Evolutionary conservation across 2,888 invertebrate species (phyloP), one percentile per base, ranked within the genome.

Genomic region (Meganola albula): DNA sequence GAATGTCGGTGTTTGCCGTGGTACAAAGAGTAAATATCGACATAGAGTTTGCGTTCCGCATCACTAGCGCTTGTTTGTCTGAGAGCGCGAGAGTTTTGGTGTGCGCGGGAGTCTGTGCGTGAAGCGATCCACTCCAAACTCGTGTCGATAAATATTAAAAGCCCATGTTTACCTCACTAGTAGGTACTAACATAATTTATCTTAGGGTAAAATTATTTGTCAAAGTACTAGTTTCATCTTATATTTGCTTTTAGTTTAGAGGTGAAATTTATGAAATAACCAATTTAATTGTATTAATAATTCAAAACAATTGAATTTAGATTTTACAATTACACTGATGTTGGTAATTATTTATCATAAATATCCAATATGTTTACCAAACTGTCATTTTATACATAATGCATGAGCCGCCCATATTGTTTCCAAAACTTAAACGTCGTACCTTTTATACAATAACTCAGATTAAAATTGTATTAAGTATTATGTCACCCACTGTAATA

Each of bases 41-140:
- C 80, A 77, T 66, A 54, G 55, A 73, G 83, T 83, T 84, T 83
- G 84, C 76, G 83, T 85, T 84, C 79, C 80, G 85, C 85, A 85
- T 85, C 85, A 85, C 85, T 85, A 85, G 72, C 69, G 45, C 53
- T 58, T 84, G 74, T 85, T 84, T 85, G 76, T 56, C 57, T 20
- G 70, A 58, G 62, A 58, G 56, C 59, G 69, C 63, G 52, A 64
- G 64, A 62, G 64, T 59, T 60, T 67, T 66, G 62, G 41, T 42
- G 45, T 44, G 35, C 40, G 41, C 72, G 71, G 74, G 74, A 63
- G 74, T 67, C 61, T 65, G 65, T 60, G 66, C 69, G 75, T 72
- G 73, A 78, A 84, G 83, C 80, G 79, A 73, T 55, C 74, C 79
- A 78, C 84, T 79, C 67, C 63, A 57, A 60, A 43, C 65, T 67